Evolutionary conservation across 2,113 vertebrate species (phyloP), one percentile per base, ranked within the genome.

Genomic region (Sorex araneus): DNA sequence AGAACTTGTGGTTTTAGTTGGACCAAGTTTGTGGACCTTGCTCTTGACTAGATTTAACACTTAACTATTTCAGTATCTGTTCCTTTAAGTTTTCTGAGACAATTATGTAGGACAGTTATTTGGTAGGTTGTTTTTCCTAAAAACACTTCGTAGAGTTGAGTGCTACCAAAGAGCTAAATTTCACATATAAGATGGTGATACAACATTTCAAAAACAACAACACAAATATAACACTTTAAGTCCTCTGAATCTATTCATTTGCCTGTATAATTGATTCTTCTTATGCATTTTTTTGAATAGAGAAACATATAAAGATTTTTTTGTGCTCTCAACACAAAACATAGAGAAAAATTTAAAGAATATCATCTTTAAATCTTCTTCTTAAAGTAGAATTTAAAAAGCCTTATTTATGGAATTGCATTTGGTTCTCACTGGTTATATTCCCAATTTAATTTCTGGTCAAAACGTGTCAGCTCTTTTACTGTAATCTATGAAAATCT

Each of bases 221-320:
- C n/a, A n/a, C n/a, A 0, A 13, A 50, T 50, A 5, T 23, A 60
- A 27, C 28, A 77, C 64, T 85, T 77, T 21, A 57, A 47, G 3
- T n/a, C 28, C 1, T 6, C 7, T 28, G 28, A 32, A 70, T 76
- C 3, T 18, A 82, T 70, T 47, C 3, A 36, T 15, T 76, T 84
- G 74, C 7, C 25, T 25, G 32, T 21, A 45, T 77, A 36, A 70
- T 45, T 57, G 16, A 7, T 43, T 71, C 40, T 75, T 6, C 3
- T 64, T 83, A 36, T 36, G 30, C 77, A 83, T 91, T 94, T 94
- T 82, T 60, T 60, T 60, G 57, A 60, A 60, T 23, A 21, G 21
- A 57, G 36, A 21, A 66, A 67, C 16, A 70, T 71, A n/a, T 70
- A 75, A 82, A 70, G 64, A 60, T 60, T 60, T 60, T 60, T 23